Conservation (phyloP, 2,888 invertebrate genomes). For the Andricus quercusramuli region DNA sequence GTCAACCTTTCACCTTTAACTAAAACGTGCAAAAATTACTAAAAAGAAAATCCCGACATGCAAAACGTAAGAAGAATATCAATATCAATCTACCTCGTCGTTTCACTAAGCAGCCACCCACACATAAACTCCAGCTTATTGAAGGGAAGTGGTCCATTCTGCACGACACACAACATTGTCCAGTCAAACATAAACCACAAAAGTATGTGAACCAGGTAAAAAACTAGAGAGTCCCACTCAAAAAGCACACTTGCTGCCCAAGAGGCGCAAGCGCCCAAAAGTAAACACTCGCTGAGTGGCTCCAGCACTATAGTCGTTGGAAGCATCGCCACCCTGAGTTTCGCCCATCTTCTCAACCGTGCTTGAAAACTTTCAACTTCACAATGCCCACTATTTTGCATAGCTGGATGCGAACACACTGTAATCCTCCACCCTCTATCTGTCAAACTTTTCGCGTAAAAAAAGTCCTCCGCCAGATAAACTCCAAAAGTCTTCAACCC, state of each 20-base stretch:
- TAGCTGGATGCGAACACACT: slow-evolving; percentile 95
- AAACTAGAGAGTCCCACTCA: slow-evolving; percentile 92
- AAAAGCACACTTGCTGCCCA: slow-evolving; percentile 92
- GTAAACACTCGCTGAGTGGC: slow-evolving; percentile 96
- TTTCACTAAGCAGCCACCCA: slow-evolving; percentile 96
- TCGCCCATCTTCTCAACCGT: slow-evolving; percentile 94
- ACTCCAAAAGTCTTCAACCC: slow-evolving; percentile 94
- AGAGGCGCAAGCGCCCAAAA: slow-evolving; percentile 94
- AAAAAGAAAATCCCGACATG: neutral
- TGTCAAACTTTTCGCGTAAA: slow-evolving; percentile 94
- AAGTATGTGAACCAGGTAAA: slow-evolving; percentile 95
- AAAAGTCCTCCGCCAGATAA: slow-evolving; percentile 99
- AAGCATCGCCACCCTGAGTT: slow-evolving; percentile 96
- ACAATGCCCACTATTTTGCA: slow-evolving; percentile 96
- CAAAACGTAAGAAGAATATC: neutral
- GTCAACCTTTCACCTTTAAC: neutral
- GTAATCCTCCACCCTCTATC: slow-evolving; percentile 94
- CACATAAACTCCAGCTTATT: slow-evolving; percentile 96
- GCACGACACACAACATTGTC: slow-evolving; percentile 92
- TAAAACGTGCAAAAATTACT: neutral
- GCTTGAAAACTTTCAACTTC: slow-evolving; percentile 93
- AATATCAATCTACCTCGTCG: slow-evolving; percentile 77
- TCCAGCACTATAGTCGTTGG: slow-evolving; percentile 95
- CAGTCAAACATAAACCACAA: slow-evolving; percentile 98
- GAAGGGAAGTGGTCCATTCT: slow-evolving; percentile 95